phyloP scores from a whole-genome alignment of 2,797 vertebrate genomes.

The Rhyacichthys aspro region DNA sequence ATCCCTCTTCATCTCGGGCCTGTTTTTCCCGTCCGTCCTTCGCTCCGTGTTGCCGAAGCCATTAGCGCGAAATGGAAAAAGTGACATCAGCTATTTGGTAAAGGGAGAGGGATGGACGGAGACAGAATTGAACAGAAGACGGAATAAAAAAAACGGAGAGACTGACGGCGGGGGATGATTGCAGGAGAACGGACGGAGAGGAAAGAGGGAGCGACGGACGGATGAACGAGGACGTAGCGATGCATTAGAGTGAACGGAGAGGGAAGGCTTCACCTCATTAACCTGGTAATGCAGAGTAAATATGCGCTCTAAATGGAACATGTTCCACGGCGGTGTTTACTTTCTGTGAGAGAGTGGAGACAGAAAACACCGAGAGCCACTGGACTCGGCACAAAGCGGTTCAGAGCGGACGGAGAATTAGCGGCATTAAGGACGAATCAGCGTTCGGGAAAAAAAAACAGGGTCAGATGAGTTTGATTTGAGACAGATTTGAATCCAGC shows the following conservation, averaged over 20 bases:
- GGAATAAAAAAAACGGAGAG: constrained; percentile 23
- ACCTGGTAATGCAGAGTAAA: neutral
- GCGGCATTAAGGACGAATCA: neutral
- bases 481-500: neutral
- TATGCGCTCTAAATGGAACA: neutral
- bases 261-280: neutral
- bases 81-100: constrained; percentile 37
- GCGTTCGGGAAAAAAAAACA: neutral
- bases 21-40: constrained; percentile 3
- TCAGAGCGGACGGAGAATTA: neutral
- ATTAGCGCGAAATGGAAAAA: constrained; percentile 14
- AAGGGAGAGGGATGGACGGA: constrained; percentile 13
- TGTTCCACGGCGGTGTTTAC: neutral
- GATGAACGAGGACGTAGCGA: neutral
- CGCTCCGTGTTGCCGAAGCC: constrained; percentile 3
- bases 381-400: neutral
- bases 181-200: neutral
- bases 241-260: neutral
- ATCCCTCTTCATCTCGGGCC: neutral
- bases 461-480: too few species aligned
- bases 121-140: neutral
- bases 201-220: constrained; percentile 13
- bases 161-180: constrained; percentile 3
- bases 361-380: neutral
- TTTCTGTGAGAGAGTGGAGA: too few species aligned